A percentile compares a stretch with the other conserved stretches of the same genome.
Conservation (phyloP, 2,888 invertebrate genomes). For the Cyrtodaria siliqua region DNA sequence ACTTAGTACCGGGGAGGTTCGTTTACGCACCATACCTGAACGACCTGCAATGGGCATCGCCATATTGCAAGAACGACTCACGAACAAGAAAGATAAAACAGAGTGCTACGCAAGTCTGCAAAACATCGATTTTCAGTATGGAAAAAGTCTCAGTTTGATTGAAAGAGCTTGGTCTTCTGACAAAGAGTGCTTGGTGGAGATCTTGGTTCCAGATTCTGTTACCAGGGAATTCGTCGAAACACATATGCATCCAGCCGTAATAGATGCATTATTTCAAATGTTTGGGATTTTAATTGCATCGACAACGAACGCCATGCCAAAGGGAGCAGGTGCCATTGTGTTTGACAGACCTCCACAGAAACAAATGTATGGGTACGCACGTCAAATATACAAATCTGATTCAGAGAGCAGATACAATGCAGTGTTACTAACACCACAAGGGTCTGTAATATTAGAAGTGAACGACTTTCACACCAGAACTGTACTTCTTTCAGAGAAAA, state of each 20-base stretch:
- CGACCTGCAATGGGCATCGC: no score
- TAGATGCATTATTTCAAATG: no score
- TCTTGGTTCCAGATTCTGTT: no score
- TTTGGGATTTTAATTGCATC: neutral
- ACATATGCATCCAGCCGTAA: no score
- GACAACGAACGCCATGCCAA: neutral
- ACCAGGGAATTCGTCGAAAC: no score
- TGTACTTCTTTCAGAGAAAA: no score
- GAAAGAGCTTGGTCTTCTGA: neutral
- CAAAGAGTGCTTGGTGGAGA: neutral
- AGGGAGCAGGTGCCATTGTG: no score
- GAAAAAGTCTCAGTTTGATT: conserved; percentile 8
- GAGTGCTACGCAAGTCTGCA: conserved; percentile 3
- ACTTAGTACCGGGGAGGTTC: conserved; percentile 5
- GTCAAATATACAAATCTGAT: no score
- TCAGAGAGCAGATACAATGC: neutral
- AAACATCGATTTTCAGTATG: conserved; percentile 3
- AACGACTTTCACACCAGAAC: conserved; percentile 9
- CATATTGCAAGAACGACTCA: no score
- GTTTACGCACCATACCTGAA: neutral
- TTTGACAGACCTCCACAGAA: no score
- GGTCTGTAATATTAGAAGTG: conserved; percentile 6
- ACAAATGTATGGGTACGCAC: no score
- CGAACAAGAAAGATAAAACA: neutral
- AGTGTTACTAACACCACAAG: conserved; percentile 6